Conservation (phyloP, 2,113 vertebrate species). For the Clarias gariepinus region DNA sequence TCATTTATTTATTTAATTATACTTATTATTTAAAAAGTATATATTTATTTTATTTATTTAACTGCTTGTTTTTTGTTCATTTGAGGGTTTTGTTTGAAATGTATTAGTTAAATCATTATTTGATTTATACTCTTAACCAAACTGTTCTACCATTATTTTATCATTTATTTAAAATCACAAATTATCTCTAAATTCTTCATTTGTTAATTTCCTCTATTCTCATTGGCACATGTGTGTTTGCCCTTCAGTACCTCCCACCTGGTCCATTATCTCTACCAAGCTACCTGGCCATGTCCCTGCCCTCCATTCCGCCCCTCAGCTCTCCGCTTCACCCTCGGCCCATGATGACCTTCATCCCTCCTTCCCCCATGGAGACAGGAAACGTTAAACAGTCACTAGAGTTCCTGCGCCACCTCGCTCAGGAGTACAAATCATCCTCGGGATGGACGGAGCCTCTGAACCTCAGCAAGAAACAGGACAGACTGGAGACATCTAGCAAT, state of each 20-base stretch:
- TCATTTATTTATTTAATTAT: no score
- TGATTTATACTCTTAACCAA: neutral
- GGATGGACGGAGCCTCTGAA: conserved; percentile 70
- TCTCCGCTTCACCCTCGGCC: conserved; percentile 13
- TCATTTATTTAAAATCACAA: neutral
- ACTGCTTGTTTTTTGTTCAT: no score
- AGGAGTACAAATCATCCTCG: conserved; percentile 65
- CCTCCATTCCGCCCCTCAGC: neutral
- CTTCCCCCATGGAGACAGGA: conserved; percentile 19
- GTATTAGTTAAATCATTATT: neutral
- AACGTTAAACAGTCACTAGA: conserved; percentile 56
- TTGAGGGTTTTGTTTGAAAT: neutral
- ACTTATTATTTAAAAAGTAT: no score
- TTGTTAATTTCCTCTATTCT: neutral
- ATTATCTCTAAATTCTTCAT: neutral
- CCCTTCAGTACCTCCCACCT: conserved; percentile 42
- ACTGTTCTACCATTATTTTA: neutral
- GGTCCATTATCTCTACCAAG: conserved; percentile 41
- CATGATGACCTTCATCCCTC: neutral
- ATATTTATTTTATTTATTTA: no score
- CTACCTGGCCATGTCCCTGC: conserved; percentile 37
- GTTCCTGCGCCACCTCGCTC: conserved; percentile 64
- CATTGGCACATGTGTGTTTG: neutral
- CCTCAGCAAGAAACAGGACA: conserved; percentile 62
- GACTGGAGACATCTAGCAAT: conserved; percentile 17